These are phyloP conservation scores for Drosophila pandora DNA, from an alignment of 1,140 invertebrate genomes.

Conservation along the genomic window DNA sequence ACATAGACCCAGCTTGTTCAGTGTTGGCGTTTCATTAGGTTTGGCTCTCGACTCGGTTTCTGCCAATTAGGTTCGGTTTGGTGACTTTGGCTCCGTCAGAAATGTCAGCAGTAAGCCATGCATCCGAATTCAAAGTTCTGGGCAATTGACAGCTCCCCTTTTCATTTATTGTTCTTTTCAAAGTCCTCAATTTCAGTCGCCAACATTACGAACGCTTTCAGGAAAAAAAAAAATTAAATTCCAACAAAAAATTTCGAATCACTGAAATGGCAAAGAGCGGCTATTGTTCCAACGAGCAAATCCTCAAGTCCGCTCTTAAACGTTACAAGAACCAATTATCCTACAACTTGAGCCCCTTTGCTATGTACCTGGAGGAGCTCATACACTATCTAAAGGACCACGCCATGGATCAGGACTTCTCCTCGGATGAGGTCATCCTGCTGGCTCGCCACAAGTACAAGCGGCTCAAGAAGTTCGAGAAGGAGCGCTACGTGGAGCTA, in stretches of 20 bases:
- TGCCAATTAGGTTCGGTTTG: slow-evolving; percentile 63
- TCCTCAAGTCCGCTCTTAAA: slow-evolving; percentile 23
- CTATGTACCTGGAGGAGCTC: slow-evolving; percentile 41
- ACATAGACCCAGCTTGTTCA: slow-evolving; percentile 55
- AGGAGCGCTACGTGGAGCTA: slow-evolving; percentile 23
- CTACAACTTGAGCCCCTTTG: slow-evolving; percentile 4
- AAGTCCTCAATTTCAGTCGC: background rate
- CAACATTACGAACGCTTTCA: background rate
- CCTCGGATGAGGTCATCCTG: background rate
- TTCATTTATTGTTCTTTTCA: background rate
- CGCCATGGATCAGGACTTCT: background rate
- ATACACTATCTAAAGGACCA: slow-evolving; percentile 21
- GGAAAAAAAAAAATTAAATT: slow-evolving; percentile 1
- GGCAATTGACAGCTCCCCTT: background rate
- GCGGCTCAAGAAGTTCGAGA: slow-evolving; percentile 6
- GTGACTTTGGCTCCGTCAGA: background rate
- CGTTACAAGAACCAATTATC: slow-evolving; percentile 13
- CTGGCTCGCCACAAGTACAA: slow-evolving; percentile 15
- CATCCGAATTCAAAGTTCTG: background rate
- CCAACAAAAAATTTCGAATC: background rate
- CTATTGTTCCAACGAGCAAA: slow-evolving; percentile 41
- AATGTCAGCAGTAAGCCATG: background rate
- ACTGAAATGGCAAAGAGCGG: slow-evolving; percentile 26
- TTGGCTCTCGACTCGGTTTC: slow-evolving; percentile 45
- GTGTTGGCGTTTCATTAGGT: slow-evolving; percentile 64